Evolutionary conservation across 2,113 vertebrate species (phyloP), one percentile per base, ranked within the genome.

Genomic region (Halcyon malimbica): DNA sequence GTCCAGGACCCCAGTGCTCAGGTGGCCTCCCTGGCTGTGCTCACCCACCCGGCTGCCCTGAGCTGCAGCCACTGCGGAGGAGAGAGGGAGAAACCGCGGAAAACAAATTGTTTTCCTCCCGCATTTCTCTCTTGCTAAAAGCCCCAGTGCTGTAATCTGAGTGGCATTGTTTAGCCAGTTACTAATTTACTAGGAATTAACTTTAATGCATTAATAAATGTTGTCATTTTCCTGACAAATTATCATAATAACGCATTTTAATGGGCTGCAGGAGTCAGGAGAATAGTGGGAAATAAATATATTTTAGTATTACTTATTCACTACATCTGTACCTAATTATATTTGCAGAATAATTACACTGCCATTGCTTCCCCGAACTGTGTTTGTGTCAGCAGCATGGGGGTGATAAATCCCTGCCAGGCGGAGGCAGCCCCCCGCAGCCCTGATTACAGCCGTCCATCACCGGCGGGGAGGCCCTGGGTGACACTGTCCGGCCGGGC

Each of bases 401-500:
- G 91, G 77, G 85, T 95, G 97, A 98, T 97, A 85, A 97, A 98
- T 97, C 95, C 97, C 93, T 87, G 53, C 87, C 95, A 75, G 37
- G 81, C 16, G 4, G 65, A 13, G 48, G 92, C 94, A 85, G 78
- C 91, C 74, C 94, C 94, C 89, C 37, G 91, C 90, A 13, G 84
- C 73, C 10, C 77, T 95, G 37, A 98, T 98, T 96, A 96, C 93
- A 96, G 91, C 83, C 74, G 80, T 98, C 95, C 97, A 97, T 98
- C 96, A 96, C 59, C 92, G 16, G 53, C 69, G 83, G 93, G 97
- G 97, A 97, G 92, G 57, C 88, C 93, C 70, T 3, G 39, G 94
- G 92, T 98, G 98, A 98, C 97, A 97, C 97, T 96, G 98, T 96
- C 98, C 96, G 5, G 91, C 97, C 33, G 11, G 97, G 97, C 98